Evolutionary conservation across 2,113 vertebrate species (phyloP), one percentile per base, ranked within the genome.

Genomic region (Apodemus speciosus): DNA sequence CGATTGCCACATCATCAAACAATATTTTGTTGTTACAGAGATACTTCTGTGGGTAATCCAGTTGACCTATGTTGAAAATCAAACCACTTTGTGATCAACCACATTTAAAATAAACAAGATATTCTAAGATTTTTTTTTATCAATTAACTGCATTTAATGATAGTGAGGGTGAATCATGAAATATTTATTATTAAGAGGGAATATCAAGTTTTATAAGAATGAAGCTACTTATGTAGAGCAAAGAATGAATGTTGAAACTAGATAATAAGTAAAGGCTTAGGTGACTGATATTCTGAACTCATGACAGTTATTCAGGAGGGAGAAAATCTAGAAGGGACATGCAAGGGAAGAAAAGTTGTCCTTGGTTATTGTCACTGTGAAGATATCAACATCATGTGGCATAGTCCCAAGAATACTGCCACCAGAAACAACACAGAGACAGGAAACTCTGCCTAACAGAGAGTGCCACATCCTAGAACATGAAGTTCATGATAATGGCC

Each of bases 171-270:
- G 32, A 88, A 32, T 94, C 58, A 81, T 21, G 90, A 90, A 91
- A 75, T 95, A 95, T 94, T 95, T 93, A 79, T 94, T 93, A 92
- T 93, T 75, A 91, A 93, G 49, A 95, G 38, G 51, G 9, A 91
- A 62, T 93, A 85, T 91, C 91, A 80, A 10, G 53, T 95, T 76
- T 96, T 72, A 62, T 11, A 85, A 46, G 66, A 92, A 80, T 66
- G 10, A 96, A 53, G 91, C 51, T 91, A 93, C 30, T 91, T 25
- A 91, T 93, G 3, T 90, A 91, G 76, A 88, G 13, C 53, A 88
- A 93, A 95, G 71, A 88, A 95, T 94, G 68, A 94, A 89, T 86
- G 21, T 76, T 87, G 81, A 92, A 91, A 85, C 84, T 77, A 40
- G 64, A 76, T 94, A 92, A 92, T 76, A 94, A 92, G n/a, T 51